These are phyloP conservation scores for Nephrotoma appendiculata DNA, from an alignment of 2,888 invertebrate species.

Conservation along the genomic window DNA sequence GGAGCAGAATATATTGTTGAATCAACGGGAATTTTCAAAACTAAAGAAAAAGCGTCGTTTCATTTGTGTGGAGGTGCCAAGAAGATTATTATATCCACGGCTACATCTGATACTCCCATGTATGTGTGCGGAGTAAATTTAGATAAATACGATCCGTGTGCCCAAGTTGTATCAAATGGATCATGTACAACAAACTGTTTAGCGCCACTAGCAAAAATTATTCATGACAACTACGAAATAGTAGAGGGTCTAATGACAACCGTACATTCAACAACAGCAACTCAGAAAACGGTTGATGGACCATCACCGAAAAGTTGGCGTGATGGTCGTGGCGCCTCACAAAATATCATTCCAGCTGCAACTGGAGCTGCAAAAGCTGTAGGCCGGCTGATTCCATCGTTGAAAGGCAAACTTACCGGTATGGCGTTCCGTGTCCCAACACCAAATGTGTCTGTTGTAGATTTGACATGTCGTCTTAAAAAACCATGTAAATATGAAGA, in stretches of 20 bases:
- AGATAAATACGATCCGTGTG: slow-evolving; percentile 66
- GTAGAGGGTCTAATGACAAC: slow-evolving; percentile 94
- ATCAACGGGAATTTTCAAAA: slow-evolving; percentile 97
- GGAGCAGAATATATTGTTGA: slow-evolving; percentile 96
- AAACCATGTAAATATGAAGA: slow-evolving; percentile 80
- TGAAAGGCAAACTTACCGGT: slow-evolving; percentile 96
- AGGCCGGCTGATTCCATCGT: slow-evolving; percentile 93
- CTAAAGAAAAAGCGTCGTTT: slow-evolving; percentile 75
- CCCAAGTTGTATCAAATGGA: slow-evolving; percentile 83
- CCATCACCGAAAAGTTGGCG: slow-evolving; percentile 87
- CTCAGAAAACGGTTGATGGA: slow-evolving; percentile 95
- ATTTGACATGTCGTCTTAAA: slow-evolving; percentile 77
- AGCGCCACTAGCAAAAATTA: slow-evolving; percentile 92
- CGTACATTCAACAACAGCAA: slow-evolving; percentile 92
- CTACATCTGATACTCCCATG: slow-evolving; percentile 97
- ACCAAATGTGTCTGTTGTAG: slow-evolving; percentile 95
- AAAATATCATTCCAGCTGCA: slow-evolving; percentile 97
- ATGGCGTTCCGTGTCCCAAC: slow-evolving; percentile 99
- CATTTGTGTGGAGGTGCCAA: slow-evolving; percentile 87
- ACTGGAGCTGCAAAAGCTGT: slow-evolving; percentile 99
- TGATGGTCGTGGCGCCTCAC: slow-evolving; percentile 95
- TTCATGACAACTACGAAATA: slow-evolving; percentile 91
- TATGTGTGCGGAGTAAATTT: slow-evolving; percentile 95
- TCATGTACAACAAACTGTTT: slow-evolving; percentile 99
- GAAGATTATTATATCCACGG: slow-evolving; percentile 95